These are phyloP conservation scores for Chaunax sp. DNA, from an alignment of 2,797 vertebrate genomes.

Conservation along the genomic window DNA sequence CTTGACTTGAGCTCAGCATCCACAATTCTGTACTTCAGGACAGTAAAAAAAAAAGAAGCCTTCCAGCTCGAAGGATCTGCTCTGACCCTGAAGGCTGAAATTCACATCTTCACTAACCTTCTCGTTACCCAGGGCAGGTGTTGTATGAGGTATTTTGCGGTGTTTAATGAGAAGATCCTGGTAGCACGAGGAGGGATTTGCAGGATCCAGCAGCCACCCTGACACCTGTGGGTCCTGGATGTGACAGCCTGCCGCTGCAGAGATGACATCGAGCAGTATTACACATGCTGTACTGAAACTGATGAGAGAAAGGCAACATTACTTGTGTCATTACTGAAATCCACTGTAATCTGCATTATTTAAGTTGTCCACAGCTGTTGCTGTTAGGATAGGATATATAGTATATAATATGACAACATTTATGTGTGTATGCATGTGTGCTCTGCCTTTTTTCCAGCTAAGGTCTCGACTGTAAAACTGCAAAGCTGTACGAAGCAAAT, in stretches of 20 bases:
- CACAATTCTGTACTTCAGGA: background rate
- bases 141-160: conserved; percentile 52
- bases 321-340: background rate
- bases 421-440: background rate
- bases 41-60: background rate
- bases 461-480: conserved; percentile 77
- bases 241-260: conserved; percentile 81
- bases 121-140: conserved; percentile 30
- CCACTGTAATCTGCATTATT: background rate
- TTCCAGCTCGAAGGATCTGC: background rate
- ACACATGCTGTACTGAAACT: background rate
- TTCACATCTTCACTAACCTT: conserved; percentile 64
- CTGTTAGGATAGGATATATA: background rate
- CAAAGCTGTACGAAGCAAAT: conserved; percentile 86
- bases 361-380: background rate
- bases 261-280: conserved; percentile 8
- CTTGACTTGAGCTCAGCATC: background rate
- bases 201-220: conserved; percentile 91
- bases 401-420: background rate
- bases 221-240: conserved; percentile 92
- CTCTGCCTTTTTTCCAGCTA: conserved; percentile 87
- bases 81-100: too few relatives aligned
- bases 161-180: conserved; percentile 86
- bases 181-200: conserved; percentile 85
- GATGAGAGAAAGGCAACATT: background rate